Base-by-base conservation (phyloP, 2,113 vertebrate genomes). In the Paedocypris sp. region DNA sequence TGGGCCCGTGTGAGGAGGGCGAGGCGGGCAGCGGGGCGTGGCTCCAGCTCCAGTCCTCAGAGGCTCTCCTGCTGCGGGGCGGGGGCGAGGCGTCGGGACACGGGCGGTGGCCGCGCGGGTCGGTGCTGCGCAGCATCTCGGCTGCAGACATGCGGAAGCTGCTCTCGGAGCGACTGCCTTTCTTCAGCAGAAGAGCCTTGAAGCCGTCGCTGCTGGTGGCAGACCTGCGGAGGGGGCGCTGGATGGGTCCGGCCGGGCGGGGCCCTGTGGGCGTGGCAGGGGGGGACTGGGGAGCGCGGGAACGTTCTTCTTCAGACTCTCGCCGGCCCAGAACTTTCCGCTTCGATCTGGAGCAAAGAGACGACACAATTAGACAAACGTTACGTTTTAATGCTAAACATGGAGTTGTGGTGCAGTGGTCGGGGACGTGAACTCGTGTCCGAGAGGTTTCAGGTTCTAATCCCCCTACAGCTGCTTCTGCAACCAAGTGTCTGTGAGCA, bases 141-240 rank as follows among this genome's bases (percentile, higher is more conserved):
- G 94, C 71, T 0, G 94, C 95, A 0, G 95, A 99, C 92, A 99
- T 97, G 16, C 95, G 88, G 56, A 91, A 92, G 11, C 92, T 84
- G 77, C 84, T 81, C 73, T 97, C 95, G 0, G 90, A 79, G 31
- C 93, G 91, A 59, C 93, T 97, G 16, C 94, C 95, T 25, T 98
- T 99, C 73, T 88, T 93, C 43, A 99, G 85, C 58, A 99, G 82
- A n/a, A 99, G 84, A n/a, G 95, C 95, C 72, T 98, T 99, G 84
- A 98, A 99, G 68, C 81, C 91, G 86, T 98, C 95, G 0, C 91
- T 98, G 88, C 93, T 97, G 79, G 94, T 97, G 74, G 84, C 85
- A 20, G 92, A 92, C 75, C 91, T 97, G 7, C 92, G 91, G 22
- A 97, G 29, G 12, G 80, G 91, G 23, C 94, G 87, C 83, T 97